Conservation (phyloP, 2,888 invertebrate species). For the Lypha dubia region DNA sequence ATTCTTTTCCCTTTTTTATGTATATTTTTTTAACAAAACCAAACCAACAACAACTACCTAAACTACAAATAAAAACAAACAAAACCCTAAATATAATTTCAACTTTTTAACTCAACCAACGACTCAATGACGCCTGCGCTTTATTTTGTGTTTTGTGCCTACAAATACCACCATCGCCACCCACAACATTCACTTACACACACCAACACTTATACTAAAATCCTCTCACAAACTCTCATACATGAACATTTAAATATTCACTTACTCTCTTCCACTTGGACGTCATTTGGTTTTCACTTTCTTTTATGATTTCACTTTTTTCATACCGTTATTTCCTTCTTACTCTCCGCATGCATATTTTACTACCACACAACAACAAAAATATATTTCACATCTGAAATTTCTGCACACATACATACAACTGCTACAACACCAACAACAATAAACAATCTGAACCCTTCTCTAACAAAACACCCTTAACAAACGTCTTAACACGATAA, state of each 20-base stretch:
- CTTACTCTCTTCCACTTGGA: conserved; percentile 56
- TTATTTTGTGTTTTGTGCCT: conserved; percentile 77
- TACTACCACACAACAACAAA: conserved; percentile 59
- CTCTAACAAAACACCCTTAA: conserved; percentile 27
- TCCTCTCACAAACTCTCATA: not conserved
- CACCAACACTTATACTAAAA: not conserved
- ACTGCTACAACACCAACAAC: not conserved
- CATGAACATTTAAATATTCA: conserved; percentile 14
- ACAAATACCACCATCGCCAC: conserved; percentile 55
- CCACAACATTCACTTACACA: conserved; percentile 23
- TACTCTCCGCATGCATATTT: conserved; percentile 58
- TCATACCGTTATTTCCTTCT: conserved; percentile 10
- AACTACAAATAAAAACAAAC: conserved; percentile 53
- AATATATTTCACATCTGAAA: conserved; percentile 45
- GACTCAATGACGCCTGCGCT: conserved; percentile 77
- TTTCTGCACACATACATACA: not conserved
- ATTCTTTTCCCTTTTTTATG: conserved; percentile 63
- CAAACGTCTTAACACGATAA: not conserved
- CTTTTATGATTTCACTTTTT: conserved; percentile 11
- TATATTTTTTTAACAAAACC: conserved; percentile 64
- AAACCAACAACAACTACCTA: conserved; percentile 61
- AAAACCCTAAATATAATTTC: conserved; percentile 70
- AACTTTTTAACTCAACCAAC: conserved; percentile 73
- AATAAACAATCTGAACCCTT: conserved; percentile 28
- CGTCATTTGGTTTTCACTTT: conserved; percentile 60